Base-by-base conservation (phyloP, 2,113 vertebrate genomes). In the Marmota flaviventris region DNA sequence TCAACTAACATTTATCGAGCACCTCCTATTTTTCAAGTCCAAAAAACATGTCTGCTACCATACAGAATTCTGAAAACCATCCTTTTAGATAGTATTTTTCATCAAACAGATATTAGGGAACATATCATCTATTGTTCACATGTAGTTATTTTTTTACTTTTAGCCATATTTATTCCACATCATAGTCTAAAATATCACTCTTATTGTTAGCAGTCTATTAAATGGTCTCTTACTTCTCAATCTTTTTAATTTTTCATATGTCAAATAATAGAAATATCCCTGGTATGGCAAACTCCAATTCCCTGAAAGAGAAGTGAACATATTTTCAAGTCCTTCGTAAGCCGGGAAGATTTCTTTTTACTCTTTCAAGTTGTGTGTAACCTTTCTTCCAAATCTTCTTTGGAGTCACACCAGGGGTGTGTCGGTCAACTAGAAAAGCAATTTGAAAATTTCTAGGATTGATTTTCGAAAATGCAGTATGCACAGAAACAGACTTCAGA, bases 381-480 rank as follows among this genome's bases (percentile, higher is more conserved):
- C 45, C 81, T 85, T 86, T 45, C 91, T 81, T 94, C 69, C 79
- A 53, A 86, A 72, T 96, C 13, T 18, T 93, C 65, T 89, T 87
- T 69, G n/a, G 45, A 75, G 34, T 77, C 86, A 61, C 16, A 81
- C 75, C 56, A 42, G 48, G 5, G 48, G 42, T 86, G 8, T 84
- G 84, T 79, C 72, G 10, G 42, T 94, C 63, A 95, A 78, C 89
- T 86, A 65, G 78, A 94, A 93, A 95, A 93, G 84, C 97, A 96
- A 92, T 83, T 48, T 95, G 89, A 95, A 86, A 92, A 83, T 22
- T 13, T 93, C 77, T 63, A 87, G 29, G 58, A 90, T 37, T 89
- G 76, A 69, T 63, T 96, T 96, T 95, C 90, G 45, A 92, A 94
- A 92, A 39, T 65, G 53, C 13, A 69, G 56, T 85, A 58, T 61